Evolutionary conservation across 1,140 invertebrate genomes (phyloP), one percentile per base, ranked within the genome.

Genomic region (Drosophila lacertosa): DNA sequence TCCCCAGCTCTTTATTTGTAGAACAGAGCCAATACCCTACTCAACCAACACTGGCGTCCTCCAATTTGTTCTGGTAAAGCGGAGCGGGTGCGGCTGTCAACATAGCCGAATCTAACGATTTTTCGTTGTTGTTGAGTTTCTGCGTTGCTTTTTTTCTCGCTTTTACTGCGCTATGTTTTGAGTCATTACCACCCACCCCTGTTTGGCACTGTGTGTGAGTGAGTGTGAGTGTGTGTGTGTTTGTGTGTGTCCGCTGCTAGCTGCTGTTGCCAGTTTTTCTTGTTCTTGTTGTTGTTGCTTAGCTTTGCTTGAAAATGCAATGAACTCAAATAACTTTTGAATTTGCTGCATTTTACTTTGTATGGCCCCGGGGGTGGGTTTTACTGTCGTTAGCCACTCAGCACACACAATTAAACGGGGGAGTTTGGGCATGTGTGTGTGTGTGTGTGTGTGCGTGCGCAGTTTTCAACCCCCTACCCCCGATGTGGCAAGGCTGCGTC

Each of bases 261-360:
- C 59, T 69, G 60, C 68, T 68, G 60, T 57, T 66, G 37, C 44
- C 60, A 51, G 51, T 70, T 62, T 67, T 58, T 64, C 51, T 74
- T 32, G 42, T 48, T 44, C 35, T 44, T 18, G 47, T 45, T 65
- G 64, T 71, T 83, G 64, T 79, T 89, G 79, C 74, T 81, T 81
- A 81, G 77, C 66, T 77, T 86, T 67, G 77, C 74, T 89, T 81
- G 84, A 84, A 89, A 89, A 89, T 89, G 86, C 86, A 89, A 89
- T 89, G 86, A 89, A 89, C 86, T 89, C 86, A 84, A 89, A 89
- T 89, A 89, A 89, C 83, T 89, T 89, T 88, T 88, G 82, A 88
- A 88, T 88, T 88, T 88, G 74, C 82, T 88, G 82, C 82, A 88
- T 88, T 88, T 88, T 65, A 88, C 70, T 88, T 88, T 65, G 73